These are phyloP conservation scores for Drosophila helvetica DNA, from an alignment of 2,888 invertebrate species.

Conservation along the genomic window DNA sequence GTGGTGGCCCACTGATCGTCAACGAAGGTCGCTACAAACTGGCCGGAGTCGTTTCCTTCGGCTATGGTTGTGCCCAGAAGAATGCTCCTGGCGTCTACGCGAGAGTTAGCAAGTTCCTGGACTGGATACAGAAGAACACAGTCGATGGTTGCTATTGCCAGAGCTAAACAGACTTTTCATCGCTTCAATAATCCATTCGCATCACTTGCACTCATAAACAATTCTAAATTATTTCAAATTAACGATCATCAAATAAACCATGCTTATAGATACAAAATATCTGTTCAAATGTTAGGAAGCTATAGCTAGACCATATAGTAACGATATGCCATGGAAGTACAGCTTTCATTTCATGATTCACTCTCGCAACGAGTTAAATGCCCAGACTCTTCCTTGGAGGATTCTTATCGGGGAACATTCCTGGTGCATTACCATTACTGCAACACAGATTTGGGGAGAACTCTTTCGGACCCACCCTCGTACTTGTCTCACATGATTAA, in stretches of 20 bases:
- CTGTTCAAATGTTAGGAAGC: background rate
- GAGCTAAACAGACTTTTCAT: slow-evolving; percentile 36
- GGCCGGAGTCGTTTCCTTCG: slow-evolving; percentile 82
- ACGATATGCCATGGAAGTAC: no score
- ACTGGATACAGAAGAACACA: slow-evolving; percentile 80
- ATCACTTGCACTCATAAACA: slow-evolving; percentile 49
- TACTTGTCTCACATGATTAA: slow-evolving; percentile 70
- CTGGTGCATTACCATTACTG: slow-evolving; percentile 10
- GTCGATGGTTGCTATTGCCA: slow-evolving; percentile 79
- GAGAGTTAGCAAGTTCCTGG: slow-evolving; percentile 79
- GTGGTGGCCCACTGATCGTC: slow-evolving; percentile 82
- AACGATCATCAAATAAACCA: slow-evolving; percentile 58
- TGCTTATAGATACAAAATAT: background rate
- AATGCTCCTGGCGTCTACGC: slow-evolving; percentile 83
- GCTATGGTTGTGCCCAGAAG: slow-evolving; percentile 81
- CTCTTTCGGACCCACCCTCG: slow-evolving; percentile 45
- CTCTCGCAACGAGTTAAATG: slow-evolving; percentile 3
- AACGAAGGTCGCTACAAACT: slow-evolving; percentile 78
- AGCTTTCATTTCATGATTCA: no score
- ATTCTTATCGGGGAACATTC: slow-evolving; percentile 35
- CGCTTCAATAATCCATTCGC: background rate
- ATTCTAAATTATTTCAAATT: slow-evolving; percentile 68
- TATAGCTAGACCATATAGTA: background rate
- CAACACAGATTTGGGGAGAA: slow-evolving; percentile 20
- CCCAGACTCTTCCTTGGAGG: slow-evolving; percentile 9